phyloP scores from a whole-genome alignment of 2,888 invertebrate genomes.

The Noctua pronuba region DNA sequence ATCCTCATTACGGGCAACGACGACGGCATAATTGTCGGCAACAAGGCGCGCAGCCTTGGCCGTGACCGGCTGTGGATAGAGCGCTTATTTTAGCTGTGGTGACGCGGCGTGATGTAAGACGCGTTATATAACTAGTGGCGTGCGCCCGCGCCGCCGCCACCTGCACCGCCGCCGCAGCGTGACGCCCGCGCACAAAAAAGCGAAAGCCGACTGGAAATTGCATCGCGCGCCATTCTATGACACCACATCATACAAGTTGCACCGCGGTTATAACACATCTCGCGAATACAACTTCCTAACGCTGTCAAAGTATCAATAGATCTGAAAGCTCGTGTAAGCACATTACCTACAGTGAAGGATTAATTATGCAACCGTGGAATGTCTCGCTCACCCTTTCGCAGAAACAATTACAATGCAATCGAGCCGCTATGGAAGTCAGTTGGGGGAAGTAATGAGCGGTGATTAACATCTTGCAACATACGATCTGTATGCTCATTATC shows the following conservation, averaged over 20 bases:
- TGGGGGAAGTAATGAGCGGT: constrained; percentile 71
- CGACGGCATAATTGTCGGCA: constrained; percentile 85
- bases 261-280: constrained; percentile 45
- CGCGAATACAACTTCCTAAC: constrained; percentile 10
- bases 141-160: constrained; percentile 78
- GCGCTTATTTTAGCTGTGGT: constrained; percentile 88
- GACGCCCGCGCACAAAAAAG: constrained; percentile 80
- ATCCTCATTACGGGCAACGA: constrained; percentile 87
- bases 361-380: constrained; percentile 59
- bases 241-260: constrained; percentile 59
- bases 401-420: constrained; percentile 74
- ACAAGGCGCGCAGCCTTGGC: constrained; percentile 88
- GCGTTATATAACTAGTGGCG: constrained; percentile 84
- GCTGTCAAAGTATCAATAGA: constrained; percentile 17
- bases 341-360: constrained; percentile 36
- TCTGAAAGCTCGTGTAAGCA: constrained; percentile 30
- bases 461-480: constrained; percentile 72
- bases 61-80: constrained; percentile 88
- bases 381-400: constrained; percentile 66
- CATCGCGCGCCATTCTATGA: constrained; percentile 70
- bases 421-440: constrained; percentile 67
- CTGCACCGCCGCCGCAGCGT: constrained; percentile 68
- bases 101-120: constrained; percentile 88
- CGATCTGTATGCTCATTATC: constrained; percentile 69
- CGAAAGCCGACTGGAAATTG: constrained; percentile 87